phyloP scores from a whole-genome alignment of 2,113 vertebrate species.

The Trachemys scripta region DNA sequence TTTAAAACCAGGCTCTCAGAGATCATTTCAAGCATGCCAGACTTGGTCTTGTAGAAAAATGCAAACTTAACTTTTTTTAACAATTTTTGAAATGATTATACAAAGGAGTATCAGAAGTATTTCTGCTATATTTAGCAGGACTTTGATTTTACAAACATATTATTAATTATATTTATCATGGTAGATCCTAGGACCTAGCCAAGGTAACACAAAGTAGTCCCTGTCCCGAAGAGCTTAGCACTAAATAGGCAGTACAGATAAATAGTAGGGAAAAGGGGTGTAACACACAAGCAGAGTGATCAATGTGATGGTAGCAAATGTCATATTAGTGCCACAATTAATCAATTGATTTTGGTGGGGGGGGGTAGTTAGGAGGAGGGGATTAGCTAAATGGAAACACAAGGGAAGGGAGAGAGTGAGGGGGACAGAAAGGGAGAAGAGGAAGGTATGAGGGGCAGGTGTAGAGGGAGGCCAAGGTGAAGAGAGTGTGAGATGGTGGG shows the following conservation, averaged over 20 bases:
- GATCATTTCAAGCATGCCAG: slow-evolving; percentile 45
- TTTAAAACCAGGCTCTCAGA: neutral
- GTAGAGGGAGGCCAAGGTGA: neutral
- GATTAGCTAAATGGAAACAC: neutral
- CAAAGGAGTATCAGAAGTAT: neutral
- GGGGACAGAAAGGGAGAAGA: neutral
- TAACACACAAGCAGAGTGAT: neutral
- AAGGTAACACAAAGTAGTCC: neutral
- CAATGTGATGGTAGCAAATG: neutral
- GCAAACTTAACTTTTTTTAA: slow-evolving; percentile 10
- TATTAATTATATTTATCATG: neutral
- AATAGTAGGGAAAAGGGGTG: neutral
- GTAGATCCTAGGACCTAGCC: neutral
- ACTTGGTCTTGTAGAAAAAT: slow-evolving; percentile 3
- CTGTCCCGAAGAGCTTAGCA: neutral
- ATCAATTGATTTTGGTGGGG: too few species aligned
- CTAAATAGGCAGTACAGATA: neutral
- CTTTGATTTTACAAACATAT: slow-evolving; percentile 27
- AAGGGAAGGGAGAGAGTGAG: too few species aligned
- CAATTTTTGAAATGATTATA: slow-evolving; percentile 29
- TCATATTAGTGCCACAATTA: neutral
- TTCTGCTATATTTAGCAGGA: neutral
- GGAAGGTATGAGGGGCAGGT: neutral
- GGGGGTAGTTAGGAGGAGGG: neutral
- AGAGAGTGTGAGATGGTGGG: neutral